Evolutionary conservation across 1,140 invertebrate species (phyloP).

Genomic region (Papilio polyxenes): DNA sequence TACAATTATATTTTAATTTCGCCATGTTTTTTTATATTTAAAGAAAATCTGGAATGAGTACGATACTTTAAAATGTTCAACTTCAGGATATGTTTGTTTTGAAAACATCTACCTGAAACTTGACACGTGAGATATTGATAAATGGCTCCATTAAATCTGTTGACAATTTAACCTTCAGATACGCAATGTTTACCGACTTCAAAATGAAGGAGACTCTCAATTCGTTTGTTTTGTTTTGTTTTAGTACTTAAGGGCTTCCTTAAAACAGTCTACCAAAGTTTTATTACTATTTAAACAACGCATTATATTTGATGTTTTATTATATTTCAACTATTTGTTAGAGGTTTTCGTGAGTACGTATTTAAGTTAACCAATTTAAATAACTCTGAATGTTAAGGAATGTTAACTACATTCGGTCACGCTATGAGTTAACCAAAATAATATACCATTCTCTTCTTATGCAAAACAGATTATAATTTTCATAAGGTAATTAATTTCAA

Average conservation of each 20-base stretch:
- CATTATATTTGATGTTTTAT: not conserved
- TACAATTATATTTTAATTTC: too few species aligned
- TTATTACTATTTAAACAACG: not conserved
- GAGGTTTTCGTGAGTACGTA: not conserved
- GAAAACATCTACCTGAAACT: not conserved
- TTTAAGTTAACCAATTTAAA: not conserved
- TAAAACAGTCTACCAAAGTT: not conserved
- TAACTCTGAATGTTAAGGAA: not conserved
- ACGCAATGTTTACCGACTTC: too few species aligned
- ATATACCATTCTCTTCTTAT: conserved; percentile 2
- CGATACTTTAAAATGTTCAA: too few species aligned
- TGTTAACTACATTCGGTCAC: conserved; percentile 1
- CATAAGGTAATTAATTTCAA: not conserved
- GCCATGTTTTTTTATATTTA: too few species aligned
- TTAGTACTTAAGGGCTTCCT: not conserved
- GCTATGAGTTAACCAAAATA: not conserved
- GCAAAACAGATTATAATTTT: not conserved
- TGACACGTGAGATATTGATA: not conserved
- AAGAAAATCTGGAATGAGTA: too few species aligned
- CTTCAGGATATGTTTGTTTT: not conserved
- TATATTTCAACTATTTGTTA: not conserved
- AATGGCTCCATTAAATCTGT: not conserved
- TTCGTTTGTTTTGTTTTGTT: not conserved
- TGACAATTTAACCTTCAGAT: not conserved
- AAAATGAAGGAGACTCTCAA: not conserved